Conservation (phyloP, 1,140 invertebrate genomes). For the Sinonovacula constricta region DNA sequence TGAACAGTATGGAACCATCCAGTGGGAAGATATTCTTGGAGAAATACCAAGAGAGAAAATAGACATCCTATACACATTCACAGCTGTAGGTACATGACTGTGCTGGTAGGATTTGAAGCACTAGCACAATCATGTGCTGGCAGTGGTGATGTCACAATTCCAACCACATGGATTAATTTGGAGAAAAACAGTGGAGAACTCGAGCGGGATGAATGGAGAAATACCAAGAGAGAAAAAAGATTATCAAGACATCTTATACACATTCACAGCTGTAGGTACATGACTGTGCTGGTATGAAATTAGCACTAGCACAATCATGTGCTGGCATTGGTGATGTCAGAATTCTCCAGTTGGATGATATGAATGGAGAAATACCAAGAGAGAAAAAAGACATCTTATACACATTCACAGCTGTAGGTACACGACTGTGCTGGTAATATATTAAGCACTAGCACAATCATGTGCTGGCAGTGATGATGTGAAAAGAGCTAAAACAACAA, state of each 20-base stretch:
- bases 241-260: not conserved
- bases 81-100: slow-evolving; percentile 33
- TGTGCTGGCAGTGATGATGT: too few species aligned
- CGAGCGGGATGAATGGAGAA: not conserved
- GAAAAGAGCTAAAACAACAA: too few species aligned
- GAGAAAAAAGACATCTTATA: too few species aligned
- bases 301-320: slow-evolving; percentile 48
- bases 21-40: too few species aligned
- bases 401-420: too few species aligned
- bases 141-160: not conserved
- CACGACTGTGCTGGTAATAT: too few species aligned
- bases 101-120: slow-evolving; percentile 31
- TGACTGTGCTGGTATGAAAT: slow-evolving; percentile 38
- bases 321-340: too few species aligned
- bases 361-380: too few species aligned
- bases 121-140: slow-evolving; percentile 53
- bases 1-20: not conserved
- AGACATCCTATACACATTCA: not conserved
- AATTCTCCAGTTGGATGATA: too few species aligned
- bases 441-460: too few species aligned
- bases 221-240: not conserved
- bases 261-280: slow-evolving; percentile 16
- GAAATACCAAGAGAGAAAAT: not conserved
- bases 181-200: not conserved
- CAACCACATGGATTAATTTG: not conserved